These are phyloP conservation scores for Urocolius indicus DNA, from an alignment of 2,113 vertebrate species.

Conservation along the genomic window DNA sequence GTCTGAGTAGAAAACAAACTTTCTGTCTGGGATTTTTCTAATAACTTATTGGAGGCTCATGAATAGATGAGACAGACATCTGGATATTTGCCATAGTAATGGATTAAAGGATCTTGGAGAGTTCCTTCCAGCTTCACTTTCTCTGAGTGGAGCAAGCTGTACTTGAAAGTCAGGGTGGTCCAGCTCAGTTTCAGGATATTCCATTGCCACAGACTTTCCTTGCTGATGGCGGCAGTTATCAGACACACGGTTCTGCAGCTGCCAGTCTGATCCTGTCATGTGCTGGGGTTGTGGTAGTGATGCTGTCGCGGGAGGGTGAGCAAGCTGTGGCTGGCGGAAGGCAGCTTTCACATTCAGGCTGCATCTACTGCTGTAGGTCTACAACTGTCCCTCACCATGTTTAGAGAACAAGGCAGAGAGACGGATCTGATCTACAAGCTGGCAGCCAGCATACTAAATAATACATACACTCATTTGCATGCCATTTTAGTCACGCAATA, in stretches of 20 bases:
- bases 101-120: not conserved
- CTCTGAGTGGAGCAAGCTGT: not conserved
- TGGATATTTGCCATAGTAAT: not conserved
- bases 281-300: not conserved
- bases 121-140: not conserved
- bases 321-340: not conserved
- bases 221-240: not conserved
- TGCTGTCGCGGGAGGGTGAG: not conserved
- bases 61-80: not conserved
- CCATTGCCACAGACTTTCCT: not conserved
- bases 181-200: not conserved
- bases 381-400: not conserved
- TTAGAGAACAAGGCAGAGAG: not conserved
- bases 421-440: not conserved
- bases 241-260: not conserved
- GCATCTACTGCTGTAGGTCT: not conserved
- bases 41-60: not conserved
- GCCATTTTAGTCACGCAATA: not conserved
- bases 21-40: not conserved
- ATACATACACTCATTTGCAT: not conserved
- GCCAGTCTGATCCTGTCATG: not conserved
- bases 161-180: not conserved
- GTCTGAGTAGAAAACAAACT: not conserved
- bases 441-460: not conserved
- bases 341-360: not conserved